Evolutionary conservation across 2,888 invertebrate genomes (phyloP), one percentile per base, ranked within the genome.

Genomic region (Nebria brevicollis): DNA sequence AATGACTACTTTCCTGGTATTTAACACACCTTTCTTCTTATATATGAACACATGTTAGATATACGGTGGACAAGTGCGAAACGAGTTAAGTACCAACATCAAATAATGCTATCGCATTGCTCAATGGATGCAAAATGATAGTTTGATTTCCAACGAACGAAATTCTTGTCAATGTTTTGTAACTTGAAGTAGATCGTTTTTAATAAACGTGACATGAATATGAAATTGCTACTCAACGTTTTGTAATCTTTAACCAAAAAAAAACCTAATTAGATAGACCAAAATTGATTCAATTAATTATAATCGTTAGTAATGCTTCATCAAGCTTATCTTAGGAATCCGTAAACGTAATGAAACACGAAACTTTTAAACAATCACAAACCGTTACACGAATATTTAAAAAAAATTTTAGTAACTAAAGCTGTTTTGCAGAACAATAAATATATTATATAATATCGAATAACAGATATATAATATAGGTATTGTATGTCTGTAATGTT

Each of bases 121-220:
- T 13, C 54, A 54, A 54, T 54, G 54, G 54, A 8, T 54, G 54
- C 54, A 54, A 54, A 20, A 54, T 54, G 54, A 54, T 54, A 54
- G 54, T 54, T 54, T 54, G 54, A 54, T 54, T 54, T 54, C 54
- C 11, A 54, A 8, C 43, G 43, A 6, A 43, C 43, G 43, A 43
- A 43, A 43, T 43, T 43, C 54, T 54, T 54, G 54, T 54, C 54
- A 54, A 54, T 54, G 54, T 54, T 54, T 54, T 54, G 54, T 54
- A 54, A 54, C 54, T 8, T 54, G 54, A 54, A 7, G 54, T 54
- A 54, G 54, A 54, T 54, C 54, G 54, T 54, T 54, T 54, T 54
- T 54, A 54, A 54, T 54, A 54, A 54, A 54, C 54, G 54, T 54
- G 54, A 54, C 54, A 54, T 54, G 54, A 54, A 54, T 54, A 54